Evolutionary conservation across 2,113 vertebrate genomes (phyloP).

Genomic region (Chionodraco myersi): DNA sequence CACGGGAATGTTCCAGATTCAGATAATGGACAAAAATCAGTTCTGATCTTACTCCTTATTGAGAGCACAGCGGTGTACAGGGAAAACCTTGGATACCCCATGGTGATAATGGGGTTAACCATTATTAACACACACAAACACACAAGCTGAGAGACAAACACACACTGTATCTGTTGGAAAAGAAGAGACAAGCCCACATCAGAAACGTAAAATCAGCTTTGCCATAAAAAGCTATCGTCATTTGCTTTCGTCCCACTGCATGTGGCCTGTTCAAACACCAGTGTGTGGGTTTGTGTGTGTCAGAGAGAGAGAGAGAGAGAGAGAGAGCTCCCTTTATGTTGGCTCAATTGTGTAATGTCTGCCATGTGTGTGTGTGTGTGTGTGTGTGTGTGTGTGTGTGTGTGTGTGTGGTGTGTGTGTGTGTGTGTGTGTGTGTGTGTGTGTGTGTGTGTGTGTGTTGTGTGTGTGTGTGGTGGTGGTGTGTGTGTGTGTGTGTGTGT

Average conservation of each 20-base stretch:
- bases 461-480: conserved; percentile 23
- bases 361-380: background rate
- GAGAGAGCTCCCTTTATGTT: conserved; percentile 10
- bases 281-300: conserved; percentile 27
- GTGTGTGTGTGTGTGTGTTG: background rate
- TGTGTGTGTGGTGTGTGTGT: conserved; percentile 38
- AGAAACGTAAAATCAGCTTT: conserved; percentile 41
- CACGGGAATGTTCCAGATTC: background rate
- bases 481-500: background rate
- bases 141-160: background rate
- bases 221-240: conserved; percentile 38
- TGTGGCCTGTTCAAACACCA: conserved; percentile 54
- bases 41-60: background rate
- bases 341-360: too few species aligned
- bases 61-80: background rate
- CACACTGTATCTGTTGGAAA: conserved; percentile 36
- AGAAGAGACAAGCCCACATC: conserved; percentile 19
- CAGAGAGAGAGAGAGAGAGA: conserved; percentile 30
- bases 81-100: background rate
- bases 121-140: background rate
- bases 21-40: background rate
- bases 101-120: background rate
- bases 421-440: background rate
- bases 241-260: conserved; percentile 14
- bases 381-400: conserved; percentile 37